Percentiles rank a stretch among this genome's conserved stretches.
These are phyloP conservation scores for Miichthys miiuy DNA, from an alignment of 2,797 vertebrate genomes.

Conservation along the genomic window DNA sequence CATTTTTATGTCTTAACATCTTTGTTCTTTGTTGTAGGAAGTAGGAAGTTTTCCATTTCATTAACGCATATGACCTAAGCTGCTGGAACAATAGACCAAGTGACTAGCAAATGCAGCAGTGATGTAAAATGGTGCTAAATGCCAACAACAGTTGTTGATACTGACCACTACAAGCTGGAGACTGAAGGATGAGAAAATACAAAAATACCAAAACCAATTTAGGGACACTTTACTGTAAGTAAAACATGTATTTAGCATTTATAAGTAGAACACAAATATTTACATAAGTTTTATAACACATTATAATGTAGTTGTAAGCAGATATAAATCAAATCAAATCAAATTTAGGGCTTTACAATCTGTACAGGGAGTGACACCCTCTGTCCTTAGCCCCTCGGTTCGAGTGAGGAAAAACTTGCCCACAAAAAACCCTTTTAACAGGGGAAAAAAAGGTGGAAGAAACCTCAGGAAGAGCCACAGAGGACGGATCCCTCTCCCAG, in stretches of 20 bases:
- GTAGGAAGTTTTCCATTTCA: conserved; percentile 7
- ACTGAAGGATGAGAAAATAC: neutral
- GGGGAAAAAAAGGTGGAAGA: too few relatives aligned
- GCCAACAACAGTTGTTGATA: neutral
- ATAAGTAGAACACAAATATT: neutral
- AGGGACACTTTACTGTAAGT: neutral
- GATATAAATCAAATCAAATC: too few relatives aligned
- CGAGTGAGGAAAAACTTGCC: too few relatives aligned
- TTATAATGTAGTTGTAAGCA: neutral
- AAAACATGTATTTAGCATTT: neutral
- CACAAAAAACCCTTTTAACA: too few relatives aligned
- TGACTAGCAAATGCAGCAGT: neutral
- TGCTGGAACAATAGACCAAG: neutral
- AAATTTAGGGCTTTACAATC: too few relatives aligned
- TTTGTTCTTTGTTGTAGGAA: conserved; percentile 11
- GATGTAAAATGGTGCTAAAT: neutral
- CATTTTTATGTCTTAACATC: conserved; percentile 37
- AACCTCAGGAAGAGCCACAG: too few relatives aligned
- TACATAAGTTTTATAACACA: neutral
- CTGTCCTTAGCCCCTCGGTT: too few relatives aligned
- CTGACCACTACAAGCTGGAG: neutral
- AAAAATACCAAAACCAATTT: neutral
- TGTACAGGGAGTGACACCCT: too few relatives aligned
- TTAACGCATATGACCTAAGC: neutral
- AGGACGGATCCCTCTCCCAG: too few relatives aligned